phyloP scores from a whole-genome alignment of 2,113 vertebrate genomes.

The Brachyistius frenatus region DNA sequence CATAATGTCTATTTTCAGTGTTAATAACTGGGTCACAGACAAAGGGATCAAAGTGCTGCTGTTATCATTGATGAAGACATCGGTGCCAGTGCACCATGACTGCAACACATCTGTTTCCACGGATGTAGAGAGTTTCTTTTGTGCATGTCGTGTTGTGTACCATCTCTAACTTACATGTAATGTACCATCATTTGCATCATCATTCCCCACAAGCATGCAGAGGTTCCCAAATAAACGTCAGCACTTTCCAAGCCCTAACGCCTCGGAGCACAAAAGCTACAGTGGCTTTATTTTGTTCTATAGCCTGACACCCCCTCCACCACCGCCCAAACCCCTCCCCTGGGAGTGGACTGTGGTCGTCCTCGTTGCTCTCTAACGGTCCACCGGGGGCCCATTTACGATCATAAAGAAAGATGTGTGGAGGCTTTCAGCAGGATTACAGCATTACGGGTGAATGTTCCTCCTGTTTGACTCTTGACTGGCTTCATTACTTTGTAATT shows the following conservation, averaged over 20 bases:
- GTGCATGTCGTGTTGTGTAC: neutral
- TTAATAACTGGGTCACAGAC: constrained; percentile 9
- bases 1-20: neutral
- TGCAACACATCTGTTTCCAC: constrained; percentile 12
- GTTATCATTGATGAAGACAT: constrained; percentile 20
- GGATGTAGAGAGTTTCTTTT: neutral
- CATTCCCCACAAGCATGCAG: constrained; percentile 15
- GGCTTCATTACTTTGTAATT: constrained; percentile 72
- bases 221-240: constrained; percentile 19
- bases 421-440: constrained; percentile 67
- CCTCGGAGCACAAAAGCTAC: constrained; percentile 12
- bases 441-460: constrained; percentile 61
- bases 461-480: constrained; percentile 68
- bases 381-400: constrained; percentile 72
- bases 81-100: neutral
- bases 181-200: constrained; percentile 3
- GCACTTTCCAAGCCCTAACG: neutral
- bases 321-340: constrained; percentile 10
- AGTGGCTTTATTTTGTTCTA: constrained; percentile 14
- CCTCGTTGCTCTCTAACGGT: constrained; percentile 66
- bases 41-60: neutral
- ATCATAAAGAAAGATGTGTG: constrained; percentile 74
- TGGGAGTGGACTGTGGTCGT: constrained; percentile 50
- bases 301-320: neutral
- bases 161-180: neutral